Evolutionary conservation across 92 coral and sea anemone genomes (phyloP), one percentile per base, ranked within the genome.

Genomic region (Zoanthus sansibaricus): DNA sequence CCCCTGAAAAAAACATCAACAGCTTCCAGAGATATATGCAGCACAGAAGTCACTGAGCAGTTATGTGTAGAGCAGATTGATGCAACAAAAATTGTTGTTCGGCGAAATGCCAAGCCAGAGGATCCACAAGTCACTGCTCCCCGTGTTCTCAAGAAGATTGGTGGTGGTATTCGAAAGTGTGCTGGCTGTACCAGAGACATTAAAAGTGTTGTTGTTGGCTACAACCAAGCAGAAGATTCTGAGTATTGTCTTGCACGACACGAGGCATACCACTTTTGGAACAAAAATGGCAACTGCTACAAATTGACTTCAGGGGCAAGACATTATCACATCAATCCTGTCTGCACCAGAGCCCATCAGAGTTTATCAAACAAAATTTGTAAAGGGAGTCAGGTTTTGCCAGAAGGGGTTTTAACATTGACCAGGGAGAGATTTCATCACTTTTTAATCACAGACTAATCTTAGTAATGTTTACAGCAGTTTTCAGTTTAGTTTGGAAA

Each of bases 91-190:
- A 68, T 86, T 20, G 76, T 86, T 58, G 78, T 87, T 61, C 32
- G 44, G 45, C 77, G 78, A 87, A 87, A 62, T 62, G 18, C 45
- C 42, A 87, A 46, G 87, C 86, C 90, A 42, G 64, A 44, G 9
- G 86, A 87, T 67, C 86, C 90, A n/a, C n/a, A 42, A 11, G 51
- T 73, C 42, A 75, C 86, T n/a, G 46, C 90, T 32, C 78, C 86
- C 13, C 86, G 64, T 58, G 86, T 87, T 33, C 16, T 75, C 15
- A 87, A 87, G 78, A 69, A 71, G 54, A 87, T 87, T 20, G 90
- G 61, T 7, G 90, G 90, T 37, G 90, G 90, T 9, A 87, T 87
- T n/a, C 51, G 90, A 46, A 87, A 87, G 51, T 78, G 90, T 78
- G 70, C 77, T 25, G 90, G 90, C 47, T 58, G 89, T 42, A 59